Percentiles rank a stretch among this genome's conserved stretches.
phyloP scores from a whole-genome alignment of 2,113 vertebrate species.

The Zosterops borbonicus region DNA sequence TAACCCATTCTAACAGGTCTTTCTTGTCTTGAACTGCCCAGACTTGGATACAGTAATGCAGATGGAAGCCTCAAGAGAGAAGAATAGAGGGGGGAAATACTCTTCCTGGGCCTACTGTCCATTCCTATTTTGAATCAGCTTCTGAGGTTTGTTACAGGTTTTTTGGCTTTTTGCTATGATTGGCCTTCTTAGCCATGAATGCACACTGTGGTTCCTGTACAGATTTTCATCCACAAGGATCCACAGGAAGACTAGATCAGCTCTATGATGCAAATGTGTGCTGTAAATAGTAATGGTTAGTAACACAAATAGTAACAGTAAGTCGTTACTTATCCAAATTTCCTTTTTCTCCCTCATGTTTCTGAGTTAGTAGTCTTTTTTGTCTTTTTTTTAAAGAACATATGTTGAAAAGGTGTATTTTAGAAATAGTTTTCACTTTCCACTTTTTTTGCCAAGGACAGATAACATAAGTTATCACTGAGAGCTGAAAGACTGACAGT shows the following conservation, averaged over 20 bases:
- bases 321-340: background rate
- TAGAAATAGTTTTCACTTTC: background rate
- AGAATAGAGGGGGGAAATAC: background rate
- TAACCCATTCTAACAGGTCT: too few species aligned
- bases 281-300: background rate
- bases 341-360: background rate
- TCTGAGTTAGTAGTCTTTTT: background rate
- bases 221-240: background rate
- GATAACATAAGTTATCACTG: background rate
- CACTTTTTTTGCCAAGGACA: background rate
- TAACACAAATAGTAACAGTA: background rate
- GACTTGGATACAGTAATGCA: background rate
- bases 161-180: background rate
- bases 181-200: background rate
- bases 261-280: background rate
- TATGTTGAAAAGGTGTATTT: background rate
- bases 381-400: background rate
- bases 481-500: background rate
- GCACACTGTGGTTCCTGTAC: background rate
- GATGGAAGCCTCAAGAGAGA: background rate
- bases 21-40: background rate
- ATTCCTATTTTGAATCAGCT: background rate
- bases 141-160: background rate
- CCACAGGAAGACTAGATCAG: background rate
- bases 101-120: background rate